Conservation (phyloP, 2,113 vertebrate genomes). For the Acinonyx jubatus region DNA sequence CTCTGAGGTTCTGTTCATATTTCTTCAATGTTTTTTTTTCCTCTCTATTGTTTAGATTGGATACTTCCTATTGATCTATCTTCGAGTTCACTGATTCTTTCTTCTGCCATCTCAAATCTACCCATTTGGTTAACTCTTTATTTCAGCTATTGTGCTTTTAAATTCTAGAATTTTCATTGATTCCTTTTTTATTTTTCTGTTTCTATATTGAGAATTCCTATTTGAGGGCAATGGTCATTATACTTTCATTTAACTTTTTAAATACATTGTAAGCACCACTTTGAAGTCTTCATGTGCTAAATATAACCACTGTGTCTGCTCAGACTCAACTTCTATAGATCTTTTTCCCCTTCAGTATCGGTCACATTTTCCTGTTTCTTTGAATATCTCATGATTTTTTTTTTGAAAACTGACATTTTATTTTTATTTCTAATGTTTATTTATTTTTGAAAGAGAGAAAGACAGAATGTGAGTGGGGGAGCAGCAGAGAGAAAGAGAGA, state of each 20-base stretch:
- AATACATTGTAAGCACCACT: background rate
- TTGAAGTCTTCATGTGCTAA: background rate
- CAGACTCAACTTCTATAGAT: background rate
- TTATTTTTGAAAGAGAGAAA: too few species aligned
- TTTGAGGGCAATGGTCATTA: background rate
- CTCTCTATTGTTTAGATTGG: background rate
- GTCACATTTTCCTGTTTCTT: conserved; percentile 9
- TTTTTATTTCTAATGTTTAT: too few species aligned
- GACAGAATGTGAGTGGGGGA: too few species aligned
- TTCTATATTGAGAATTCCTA: background rate
- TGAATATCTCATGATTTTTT: background rate
- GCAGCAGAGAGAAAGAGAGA: too few species aligned
- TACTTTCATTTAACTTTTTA: conserved; percentile 9
- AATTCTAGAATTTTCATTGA: background rate
- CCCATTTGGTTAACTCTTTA: background rate
- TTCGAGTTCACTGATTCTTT: background rate
- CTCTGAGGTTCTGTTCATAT: background rate
- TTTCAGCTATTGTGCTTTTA: background rate
- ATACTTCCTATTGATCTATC: background rate
- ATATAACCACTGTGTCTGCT: background rate
- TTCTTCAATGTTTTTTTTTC: background rate
- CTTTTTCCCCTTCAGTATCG: background rate
- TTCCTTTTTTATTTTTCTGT: background rate
- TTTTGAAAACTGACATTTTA: background rate
- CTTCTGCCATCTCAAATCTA: background rate